Conservation (phyloP, 1,140 invertebrate species). For the Zaprionus ghesquierei region DNA sequence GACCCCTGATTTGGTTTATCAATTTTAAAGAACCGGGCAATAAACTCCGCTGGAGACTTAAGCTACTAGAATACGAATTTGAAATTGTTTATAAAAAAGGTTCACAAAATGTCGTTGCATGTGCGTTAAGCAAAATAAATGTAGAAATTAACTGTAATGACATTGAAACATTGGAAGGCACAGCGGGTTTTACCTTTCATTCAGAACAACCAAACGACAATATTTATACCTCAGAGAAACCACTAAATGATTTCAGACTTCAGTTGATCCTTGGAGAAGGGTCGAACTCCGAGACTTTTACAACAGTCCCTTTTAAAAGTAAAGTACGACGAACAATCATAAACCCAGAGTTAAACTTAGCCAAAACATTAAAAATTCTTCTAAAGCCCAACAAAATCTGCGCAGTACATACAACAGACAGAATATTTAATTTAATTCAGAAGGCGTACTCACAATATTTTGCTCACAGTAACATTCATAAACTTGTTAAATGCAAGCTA, state of each 20-base stretch:
- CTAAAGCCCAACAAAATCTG: conserved; percentile 11
- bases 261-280: conserved; percentile 14
- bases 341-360: not conserved
- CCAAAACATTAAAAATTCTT: conserved; percentile 4
- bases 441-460: conserved; percentile 10
- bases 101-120: conserved; percentile 10
- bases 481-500: not conserved
- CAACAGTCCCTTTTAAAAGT: not conserved
- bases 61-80: conserved; percentile 6
- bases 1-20: conserved; percentile 12
- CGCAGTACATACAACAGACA: not conserved
- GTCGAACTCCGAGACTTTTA: not conserved
- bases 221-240: conserved; percentile 4
- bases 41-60: conserved; percentile 9
- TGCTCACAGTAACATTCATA: not conserved
- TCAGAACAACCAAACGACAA: not conserved
- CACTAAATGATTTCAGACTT: conserved; percentile 17
- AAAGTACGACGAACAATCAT: not conserved
- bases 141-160: not conserved
- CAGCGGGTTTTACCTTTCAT: too few species aligned
- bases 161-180: too few species aligned
- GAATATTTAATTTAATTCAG: conserved; percentile 14
- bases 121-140: conserved; percentile 7
- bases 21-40: conserved; percentile 14
- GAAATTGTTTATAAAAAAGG: conserved; percentile 5